Conservation (phyloP, 2,113 vertebrate genomes). For the Polypterus bichir region DNA sequence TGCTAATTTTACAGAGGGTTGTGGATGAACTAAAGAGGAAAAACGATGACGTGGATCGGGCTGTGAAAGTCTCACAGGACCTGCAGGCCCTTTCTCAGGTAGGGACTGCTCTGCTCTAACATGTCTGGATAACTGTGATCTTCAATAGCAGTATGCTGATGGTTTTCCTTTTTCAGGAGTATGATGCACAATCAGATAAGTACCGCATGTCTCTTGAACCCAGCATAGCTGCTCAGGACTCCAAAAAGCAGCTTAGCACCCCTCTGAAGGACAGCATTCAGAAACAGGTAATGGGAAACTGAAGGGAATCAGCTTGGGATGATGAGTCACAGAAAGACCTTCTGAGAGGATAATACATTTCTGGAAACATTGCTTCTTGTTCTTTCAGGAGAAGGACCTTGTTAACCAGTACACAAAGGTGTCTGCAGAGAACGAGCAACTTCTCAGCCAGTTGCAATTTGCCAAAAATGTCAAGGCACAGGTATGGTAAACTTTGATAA, state of each 20-base stretch:
- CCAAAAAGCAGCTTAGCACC: conserved; percentile 42
- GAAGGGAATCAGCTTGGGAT: too few relatives aligned
- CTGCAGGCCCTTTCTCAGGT: conserved; percentile 69
- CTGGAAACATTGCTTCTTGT: not conserved
- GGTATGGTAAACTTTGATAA: conserved; percentile 37
- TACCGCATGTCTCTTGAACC: conserved; percentile 66
- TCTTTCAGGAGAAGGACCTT: conserved; percentile 62
- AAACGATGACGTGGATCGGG: conserved; percentile 52
- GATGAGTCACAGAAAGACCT: too few relatives aligned
- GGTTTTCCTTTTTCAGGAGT: conserved; percentile 54
- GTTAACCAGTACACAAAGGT: conserved; percentile 56
- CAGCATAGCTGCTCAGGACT: conserved; percentile 25
- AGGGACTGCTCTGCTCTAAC: conserved; percentile 20
- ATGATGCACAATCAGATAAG: conserved; percentile 62
- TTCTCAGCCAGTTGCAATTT: conserved; percentile 66
- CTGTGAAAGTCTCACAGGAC: conserved; percentile 57
- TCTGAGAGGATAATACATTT: not conserved
- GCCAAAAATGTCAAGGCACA: conserved; percentile 60
- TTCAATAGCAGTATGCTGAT: too few relatives aligned
- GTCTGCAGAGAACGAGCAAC: conserved; percentile 56
- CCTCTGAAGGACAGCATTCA: conserved; percentile 64
- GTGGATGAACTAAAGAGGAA: conserved; percentile 70
- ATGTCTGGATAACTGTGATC: not conserved
- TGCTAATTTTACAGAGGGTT: conserved; percentile 54
- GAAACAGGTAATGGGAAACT: conserved; percentile 54